These are phyloP conservation scores for Gallinago media DNA, from an alignment of 2,113 vertebrate species.

Conservation along the genomic window DNA sequence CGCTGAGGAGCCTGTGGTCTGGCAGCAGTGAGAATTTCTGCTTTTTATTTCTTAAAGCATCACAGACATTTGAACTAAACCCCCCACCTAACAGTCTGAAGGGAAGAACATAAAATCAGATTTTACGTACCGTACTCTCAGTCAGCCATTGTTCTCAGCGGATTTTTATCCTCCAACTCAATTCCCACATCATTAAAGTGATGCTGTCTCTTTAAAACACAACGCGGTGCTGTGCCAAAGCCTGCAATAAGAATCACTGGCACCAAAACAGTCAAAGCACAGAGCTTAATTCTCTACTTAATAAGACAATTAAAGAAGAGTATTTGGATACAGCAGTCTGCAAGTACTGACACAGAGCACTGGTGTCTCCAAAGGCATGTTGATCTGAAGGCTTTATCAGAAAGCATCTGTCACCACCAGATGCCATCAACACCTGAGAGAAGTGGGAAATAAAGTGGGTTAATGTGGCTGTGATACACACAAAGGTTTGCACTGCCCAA, in stretches of 20 bases:
- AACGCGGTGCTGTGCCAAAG: constrained; percentile 36
- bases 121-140: constrained; percentile 21
- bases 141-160: constrained; percentile 53
- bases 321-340: constrained; percentile 65
- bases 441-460: constrained; percentile 27
- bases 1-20: constrained; percentile 84
- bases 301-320: constrained; percentile 75
- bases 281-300: constrained; percentile 70
- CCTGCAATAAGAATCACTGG: constrained; percentile 53
- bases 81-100: constrained; percentile 54
- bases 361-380: constrained; percentile 67
- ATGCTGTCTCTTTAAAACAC: constrained; percentile 64
- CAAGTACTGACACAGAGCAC: constrained; percentile 66
- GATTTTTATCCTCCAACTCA: constrained; percentile 62
- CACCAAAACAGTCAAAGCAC: constrained; percentile 55
- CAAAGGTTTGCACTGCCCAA: neutral
- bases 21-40: constrained; percentile 75
- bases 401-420: constrained; percentile 68
- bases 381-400: constrained; percentile 67
- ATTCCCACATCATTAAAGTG: constrained; percentile 67
- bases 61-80: constrained; percentile 43
- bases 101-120: constrained; percentile 57
- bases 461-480: neutral
- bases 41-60: constrained; percentile 75
- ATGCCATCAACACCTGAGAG: constrained; percentile 65